A percentile compares a stretch with the other conserved stretches of the same genome.
These are phyloP conservation scores for Notolepis coatsorum DNA, from an alignment of 2,797 vertebrate species.

Conservation along the genomic window DNA sequence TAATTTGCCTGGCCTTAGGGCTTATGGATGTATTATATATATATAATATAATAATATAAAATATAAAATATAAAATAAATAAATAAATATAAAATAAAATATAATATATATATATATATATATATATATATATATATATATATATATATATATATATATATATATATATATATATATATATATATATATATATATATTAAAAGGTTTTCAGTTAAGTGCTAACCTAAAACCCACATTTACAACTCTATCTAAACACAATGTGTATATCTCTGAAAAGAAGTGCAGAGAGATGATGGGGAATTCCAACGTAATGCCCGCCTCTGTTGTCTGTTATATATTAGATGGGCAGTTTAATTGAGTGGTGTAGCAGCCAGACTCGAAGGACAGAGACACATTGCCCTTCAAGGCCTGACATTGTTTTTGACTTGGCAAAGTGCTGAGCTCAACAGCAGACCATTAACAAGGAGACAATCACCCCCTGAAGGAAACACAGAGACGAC, in stretches of 20 bases:
- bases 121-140: too few relatives aligned
- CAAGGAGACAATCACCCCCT: slow-evolving; percentile 71
- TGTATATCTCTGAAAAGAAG: background rate
- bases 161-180: too few relatives aligned
- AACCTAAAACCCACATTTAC: background rate
- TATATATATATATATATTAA: too few relatives aligned
- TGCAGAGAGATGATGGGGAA: slow-evolving; percentile 20
- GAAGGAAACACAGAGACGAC: slow-evolving; percentile 68
- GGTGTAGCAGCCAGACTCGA: slow-evolving; percentile 56
- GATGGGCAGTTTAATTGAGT: slow-evolving; percentile 68
- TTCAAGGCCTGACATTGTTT: slow-evolving; percentile 79
- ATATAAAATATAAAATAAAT: too few relatives aligned
- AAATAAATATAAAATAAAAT: too few relatives aligned
- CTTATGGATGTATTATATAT: too few relatives aligned
- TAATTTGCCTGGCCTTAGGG: too few relatives aligned
- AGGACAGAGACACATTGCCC: slow-evolving; percentile 68
- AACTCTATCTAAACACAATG: background rate
- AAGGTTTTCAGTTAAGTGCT: too few relatives aligned
- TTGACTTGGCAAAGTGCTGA: slow-evolving; percentile 82
- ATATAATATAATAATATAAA: too few relatives aligned
- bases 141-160: too few relatives aligned
- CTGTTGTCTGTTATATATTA: slow-evolving; percentile 50
- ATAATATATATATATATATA: too few relatives aligned
- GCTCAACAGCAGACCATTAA: slow-evolving; percentile 77
- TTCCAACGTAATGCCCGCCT: slow-evolving; percentile 39